Base-by-base conservation (phyloP, 2,797 vertebrate species). In the Sebastes oblongus region DNA sequence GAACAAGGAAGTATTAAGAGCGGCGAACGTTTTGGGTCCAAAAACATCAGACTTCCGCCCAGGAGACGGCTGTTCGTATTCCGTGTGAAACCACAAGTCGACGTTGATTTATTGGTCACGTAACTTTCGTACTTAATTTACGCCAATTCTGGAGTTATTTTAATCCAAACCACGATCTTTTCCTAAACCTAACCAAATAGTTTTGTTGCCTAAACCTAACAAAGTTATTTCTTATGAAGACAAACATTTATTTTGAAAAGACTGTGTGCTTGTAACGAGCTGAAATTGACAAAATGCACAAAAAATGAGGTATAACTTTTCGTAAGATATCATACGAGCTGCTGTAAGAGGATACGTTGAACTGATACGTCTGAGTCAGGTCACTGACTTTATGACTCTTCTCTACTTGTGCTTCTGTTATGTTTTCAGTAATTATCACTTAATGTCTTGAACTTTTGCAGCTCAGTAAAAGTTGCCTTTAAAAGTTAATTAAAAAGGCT, bases 21-120 rank as follows among this genome's bases (percentile, higher is more conserved):
- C 0, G 0, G 36, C 0, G 36, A 39, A 39, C 36, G 5, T 39
- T 39, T 0, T 14, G 12, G 5, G 36, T 39, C 36, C 36, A 39
- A 39, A 39, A 39, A 39, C 36, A 39, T 39, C 36, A 0, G 5
- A 39, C 36, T 39, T 39, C 0, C 36, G 36, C 36, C 36, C 36
- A 39, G 12, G 12, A 39, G 36, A 39, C 2, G 0, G 36, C 0
- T 39, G 36, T 39, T 6, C 0, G 36, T 39, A 14, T 0, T 12
- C 36, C 0, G 36, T 39, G 36, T 39, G 36, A 39, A 39, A 39
- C 2, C 36, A 39, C 12, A 39, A 39, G 36, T 5, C 36, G 14
- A 0, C 36, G 12, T 39, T 39, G 36, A 39, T 14, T 39, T 39
- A 14, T 14, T 39, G 0, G 36, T 39, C 36, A 39, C 5, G 36